Evolutionary conservation across 35 echinoderm and acorn worm genomes (phyloP).

Genomic region (Strongylocentrotus purpuratus): DNA sequence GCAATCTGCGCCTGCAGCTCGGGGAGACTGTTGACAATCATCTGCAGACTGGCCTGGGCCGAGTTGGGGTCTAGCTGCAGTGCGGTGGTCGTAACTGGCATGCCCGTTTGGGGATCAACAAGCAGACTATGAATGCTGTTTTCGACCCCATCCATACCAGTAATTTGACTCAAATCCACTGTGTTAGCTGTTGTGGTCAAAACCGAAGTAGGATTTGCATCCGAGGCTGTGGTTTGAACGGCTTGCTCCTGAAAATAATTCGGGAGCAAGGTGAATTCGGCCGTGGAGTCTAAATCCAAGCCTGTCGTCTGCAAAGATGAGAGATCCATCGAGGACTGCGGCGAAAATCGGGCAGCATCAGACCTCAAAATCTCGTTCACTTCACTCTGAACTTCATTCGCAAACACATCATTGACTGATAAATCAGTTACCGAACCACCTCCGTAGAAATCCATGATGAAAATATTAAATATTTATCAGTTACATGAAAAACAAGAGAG

Average conservation of each 20-base stretch:
- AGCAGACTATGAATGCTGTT: slow-evolving; percentile 74
- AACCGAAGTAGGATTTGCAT: slow-evolving; percentile 47
- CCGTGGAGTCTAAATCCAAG: slow-evolving; percentile 54
- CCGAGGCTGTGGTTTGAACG: slow-evolving; percentile 45
- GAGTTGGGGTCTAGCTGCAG: slow-evolving; percentile 33
- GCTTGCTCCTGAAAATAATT: slow-evolving; percentile 40
- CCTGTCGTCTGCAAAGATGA: slow-evolving; percentile 47
- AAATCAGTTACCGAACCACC: slow-evolving; percentile 67
- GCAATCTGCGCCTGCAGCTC: slow-evolving; percentile 35
- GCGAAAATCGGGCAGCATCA: slow-evolving; percentile 60
- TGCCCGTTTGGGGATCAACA: slow-evolving; percentile 90
- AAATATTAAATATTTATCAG: background rate
- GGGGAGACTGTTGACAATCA: slow-evolving; percentile 16
- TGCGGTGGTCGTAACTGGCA: slow-evolving; percentile 59
- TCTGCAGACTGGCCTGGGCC: slow-evolving; percentile 40
- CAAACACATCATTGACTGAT: slow-evolving; percentile 91
- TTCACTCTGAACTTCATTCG: slow-evolving; percentile 88
- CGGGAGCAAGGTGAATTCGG: background rate
- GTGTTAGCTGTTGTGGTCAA: slow-evolving; percentile 53
- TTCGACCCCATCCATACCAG: slow-evolving; percentile 69
- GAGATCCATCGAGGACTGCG: slow-evolving; percentile 39
- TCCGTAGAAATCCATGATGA: slow-evolving; percentile 83
- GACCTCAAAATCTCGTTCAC: slow-evolving; percentile 88
- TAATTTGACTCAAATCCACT: slow-evolving; percentile 70
- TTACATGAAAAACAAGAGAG: slow-evolving; percentile 30